Evolutionary conservation across 1,140 invertebrate genomes (phyloP), one percentile per base, ranked within the genome.

Genomic region (Asobara japonica): DNA sequence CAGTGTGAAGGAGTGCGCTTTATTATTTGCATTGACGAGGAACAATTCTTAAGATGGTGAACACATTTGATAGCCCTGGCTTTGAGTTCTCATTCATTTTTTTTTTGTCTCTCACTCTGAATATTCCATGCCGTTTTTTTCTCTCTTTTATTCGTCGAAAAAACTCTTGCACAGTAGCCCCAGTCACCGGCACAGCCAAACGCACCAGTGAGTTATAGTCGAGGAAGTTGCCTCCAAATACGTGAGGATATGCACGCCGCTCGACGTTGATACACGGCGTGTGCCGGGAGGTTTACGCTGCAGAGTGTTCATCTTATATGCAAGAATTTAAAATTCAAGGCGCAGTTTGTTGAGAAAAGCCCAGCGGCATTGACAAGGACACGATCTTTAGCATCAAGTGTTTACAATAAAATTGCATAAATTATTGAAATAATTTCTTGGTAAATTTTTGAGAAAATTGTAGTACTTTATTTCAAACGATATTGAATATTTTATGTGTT

Each of bases 1-100:
- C 56, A 64, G 66, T 62, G 70, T 74, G 31, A 48, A 71, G 51
- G 65, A 74, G 74, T 41, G 73, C 70, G 56, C 65, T 77, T 45
- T 77, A 78, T 80, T 81, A 80, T 81, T 77, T 75, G 73, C 75
- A 77, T 79, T 81, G 80, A 80, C 76, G 76, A 79, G 78, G 78
- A 80, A 78, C 77, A 74, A 74, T 66, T 70, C 48, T 60, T 62
- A 72, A 76, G 80, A 74, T 76, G 77, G 76, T 31, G 48, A 1
- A 36, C n/a, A 20, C 7, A 64, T 20, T 25, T 22, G 20, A 56
- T 56, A 56, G 4, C n/a, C 41, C 8, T 41, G 30, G n/a, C 22
- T 16, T 16, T 20, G 36, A 20, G 45, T 33, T 16, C 48, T 29
- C 16, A 31, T 13, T 36, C 20, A 30, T 51, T 30, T 51, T 29